These are phyloP conservation scores for Luidia sarsii DNA, from an alignment of 53 echinoderm and acorn worm species.

Conservation along the genomic window DNA sequence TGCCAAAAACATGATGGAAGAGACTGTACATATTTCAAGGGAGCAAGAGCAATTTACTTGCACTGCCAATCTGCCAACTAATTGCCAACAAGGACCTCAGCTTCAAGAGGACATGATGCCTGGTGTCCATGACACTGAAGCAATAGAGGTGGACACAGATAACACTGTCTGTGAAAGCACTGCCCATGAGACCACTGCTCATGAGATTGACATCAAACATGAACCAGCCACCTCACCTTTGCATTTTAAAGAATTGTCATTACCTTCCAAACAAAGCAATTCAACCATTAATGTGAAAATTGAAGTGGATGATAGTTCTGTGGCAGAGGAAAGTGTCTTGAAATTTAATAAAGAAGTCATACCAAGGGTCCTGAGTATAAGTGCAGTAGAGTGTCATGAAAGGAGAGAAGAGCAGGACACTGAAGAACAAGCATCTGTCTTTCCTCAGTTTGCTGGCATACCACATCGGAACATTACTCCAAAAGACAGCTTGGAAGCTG, in stretches of 20 bases:
- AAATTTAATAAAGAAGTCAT: background rate
- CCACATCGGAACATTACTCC: background rate
- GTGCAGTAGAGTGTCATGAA: background rate
- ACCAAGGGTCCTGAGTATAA: conserved; percentile 16
- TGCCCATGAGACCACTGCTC: too few relatives aligned
- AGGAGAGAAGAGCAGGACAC: background rate
- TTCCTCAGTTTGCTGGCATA: background rate
- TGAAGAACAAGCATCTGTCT: background rate
- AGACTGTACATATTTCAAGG: background rate
- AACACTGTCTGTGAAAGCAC: too few relatives aligned
- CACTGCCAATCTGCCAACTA: too few relatives aligned
- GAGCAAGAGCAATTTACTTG: conserved; percentile 21
- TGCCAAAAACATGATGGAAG: too few relatives aligned
- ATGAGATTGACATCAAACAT: background rate
- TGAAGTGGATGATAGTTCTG: background rate
- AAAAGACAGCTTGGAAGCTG: background rate
- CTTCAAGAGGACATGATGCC: background rate
- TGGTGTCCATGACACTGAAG: background rate
- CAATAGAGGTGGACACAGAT: conserved; percentile 12
- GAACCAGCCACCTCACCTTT: background rate
- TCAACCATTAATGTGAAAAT: conserved; percentile 4
- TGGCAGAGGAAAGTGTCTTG: background rate
- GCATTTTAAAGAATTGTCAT: too few relatives aligned
- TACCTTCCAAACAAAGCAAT: too few relatives aligned
- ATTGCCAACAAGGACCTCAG: background rate